Conservation (phyloP, 53 echinoderm and acorn worm genomes). For the Holothuria leucospilota region DNA sequence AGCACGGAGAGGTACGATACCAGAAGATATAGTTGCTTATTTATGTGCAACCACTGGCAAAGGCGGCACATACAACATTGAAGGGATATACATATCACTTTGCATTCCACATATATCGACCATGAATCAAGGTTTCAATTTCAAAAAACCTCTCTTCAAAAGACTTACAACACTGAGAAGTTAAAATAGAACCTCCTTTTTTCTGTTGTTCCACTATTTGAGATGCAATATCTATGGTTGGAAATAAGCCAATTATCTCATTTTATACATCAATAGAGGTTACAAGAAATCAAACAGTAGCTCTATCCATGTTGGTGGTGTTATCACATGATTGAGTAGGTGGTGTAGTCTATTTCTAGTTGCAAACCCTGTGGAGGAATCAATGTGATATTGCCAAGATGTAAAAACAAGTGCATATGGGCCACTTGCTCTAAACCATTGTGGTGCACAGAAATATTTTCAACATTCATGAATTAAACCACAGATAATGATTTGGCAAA, state of each 20-base stretch:
- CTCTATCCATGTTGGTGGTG: conserved; percentile 38
- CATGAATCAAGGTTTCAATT: conserved; percentile 42
- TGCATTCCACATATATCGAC: conserved; percentile 47
- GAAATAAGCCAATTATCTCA: conserved; percentile 26
- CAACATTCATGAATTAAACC: background rate
- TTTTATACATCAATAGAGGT: conserved; percentile 40
- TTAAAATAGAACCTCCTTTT: conserved; percentile 33
- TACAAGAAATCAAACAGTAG: background rate
- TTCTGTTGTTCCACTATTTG: conserved; percentile 37
- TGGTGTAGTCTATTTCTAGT: conserved; percentile 43
- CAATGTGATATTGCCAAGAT: conserved; percentile 50
- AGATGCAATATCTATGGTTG: conserved; percentile 66
- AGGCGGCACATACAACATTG: conserved; percentile 60
- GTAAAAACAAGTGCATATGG: conserved; percentile 43
- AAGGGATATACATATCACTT: conserved; percentile 14
- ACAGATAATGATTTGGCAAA: conserved; percentile 41
- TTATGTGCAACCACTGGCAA: conserved; percentile 58
- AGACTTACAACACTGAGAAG: conserved; percentile 25
- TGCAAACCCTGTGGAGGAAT: conserved; percentile 64
- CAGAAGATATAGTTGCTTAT: conserved; percentile 41
- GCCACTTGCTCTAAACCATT: conserved; percentile 20
- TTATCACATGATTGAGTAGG: conserved; percentile 38
- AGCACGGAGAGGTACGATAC: conserved; percentile 48
- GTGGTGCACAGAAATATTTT: conserved; percentile 29
- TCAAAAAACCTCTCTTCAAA: conserved; percentile 28